These are phyloP conservation scores for Channallabes apus DNA, from an alignment of 2,797 vertebrate genomes.

Conservation along the genomic window DNA sequence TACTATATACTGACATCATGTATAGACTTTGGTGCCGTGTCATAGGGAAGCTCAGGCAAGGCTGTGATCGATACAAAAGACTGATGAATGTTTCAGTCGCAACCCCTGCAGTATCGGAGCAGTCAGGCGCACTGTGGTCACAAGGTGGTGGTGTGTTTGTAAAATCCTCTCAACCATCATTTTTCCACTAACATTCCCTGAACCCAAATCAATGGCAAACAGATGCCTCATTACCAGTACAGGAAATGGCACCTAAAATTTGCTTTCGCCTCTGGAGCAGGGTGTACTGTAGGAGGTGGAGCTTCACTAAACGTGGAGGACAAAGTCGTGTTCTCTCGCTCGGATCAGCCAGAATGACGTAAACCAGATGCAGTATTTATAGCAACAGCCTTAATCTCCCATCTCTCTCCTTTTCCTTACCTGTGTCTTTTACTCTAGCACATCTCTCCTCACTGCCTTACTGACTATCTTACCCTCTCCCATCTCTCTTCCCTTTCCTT, in stretches of 20 bases:
- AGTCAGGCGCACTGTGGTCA: neutral
- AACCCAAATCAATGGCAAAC: neutral
- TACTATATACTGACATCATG: too few species aligned
- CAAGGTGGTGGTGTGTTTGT: neutral
- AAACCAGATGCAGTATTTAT: conserved; percentile 58
- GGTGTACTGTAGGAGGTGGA: neutral
- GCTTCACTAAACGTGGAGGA: neutral
- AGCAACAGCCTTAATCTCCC: conserved; percentile 10
- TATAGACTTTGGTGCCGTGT: neutral
- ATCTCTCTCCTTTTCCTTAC: conserved; percentile 7
- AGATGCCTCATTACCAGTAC: neutral
- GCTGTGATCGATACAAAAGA: neutral
- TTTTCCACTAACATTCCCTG: neutral
- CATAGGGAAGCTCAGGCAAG: neutral
- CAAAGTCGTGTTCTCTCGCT: conserved; percentile 5
- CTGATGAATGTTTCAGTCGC: too few species aligned
- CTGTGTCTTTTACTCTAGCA: neutral
- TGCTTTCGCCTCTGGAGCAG: neutral
- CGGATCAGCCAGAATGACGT: conserved; percentile 44
- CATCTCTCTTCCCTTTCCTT: neutral
- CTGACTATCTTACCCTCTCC: neutral
- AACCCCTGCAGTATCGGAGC: neutral
- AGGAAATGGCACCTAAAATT: too few species aligned
- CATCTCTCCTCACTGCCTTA: neutral
- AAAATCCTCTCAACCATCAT: neutral